Conservation (phyloP, 2,888 invertebrate genomes). For the Stictocephala bisonia region DNA sequence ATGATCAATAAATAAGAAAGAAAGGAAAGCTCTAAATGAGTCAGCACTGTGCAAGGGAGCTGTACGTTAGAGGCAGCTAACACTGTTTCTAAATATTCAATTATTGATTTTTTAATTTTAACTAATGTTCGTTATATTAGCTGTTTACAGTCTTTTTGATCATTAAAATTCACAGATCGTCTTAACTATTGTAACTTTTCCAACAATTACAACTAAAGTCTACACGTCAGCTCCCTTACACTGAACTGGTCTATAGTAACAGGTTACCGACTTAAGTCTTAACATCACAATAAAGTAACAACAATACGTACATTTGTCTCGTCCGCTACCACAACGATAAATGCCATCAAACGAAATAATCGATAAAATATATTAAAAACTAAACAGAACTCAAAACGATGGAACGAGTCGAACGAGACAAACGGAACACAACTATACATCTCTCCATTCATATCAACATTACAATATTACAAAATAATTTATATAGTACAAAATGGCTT, state of each 20-base stretch:
- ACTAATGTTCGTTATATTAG: too few species aligned
- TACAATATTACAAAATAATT: conserved; percentile 50
- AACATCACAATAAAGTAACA: conserved; percentile 46
- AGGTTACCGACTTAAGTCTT: conserved; percentile 43
- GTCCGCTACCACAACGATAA: conserved; percentile 35
- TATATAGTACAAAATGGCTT: conserved; percentile 50
- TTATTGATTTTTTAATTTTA: too few species aligned
- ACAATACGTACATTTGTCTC: conserved; percentile 41
- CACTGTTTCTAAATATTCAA: too few species aligned
- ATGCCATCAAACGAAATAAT: conserved; percentile 34
- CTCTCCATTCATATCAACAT: conserved; percentile 43
- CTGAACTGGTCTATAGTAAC: conserved; percentile 34
- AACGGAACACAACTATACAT: conserved; percentile 31
- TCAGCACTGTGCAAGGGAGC: conserved; percentile 30
- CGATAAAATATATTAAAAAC: conserved; percentile 35
- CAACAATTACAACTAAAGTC: too few species aligned
- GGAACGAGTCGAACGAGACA: conserved; percentile 14
- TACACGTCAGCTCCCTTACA: conserved; percentile 22
- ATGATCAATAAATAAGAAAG: conserved; percentile 39
- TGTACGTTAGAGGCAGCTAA: too few species aligned
- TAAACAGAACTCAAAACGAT: conserved; percentile 23
- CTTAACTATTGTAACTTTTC: too few species aligned
- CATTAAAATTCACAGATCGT: too few species aligned
- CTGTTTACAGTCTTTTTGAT: too few species aligned
- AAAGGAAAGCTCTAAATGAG: conserved; percentile 29